phyloP scores from a whole-genome alignment of 1,140 invertebrate species.

The Listronotus bonariensis region DNA sequence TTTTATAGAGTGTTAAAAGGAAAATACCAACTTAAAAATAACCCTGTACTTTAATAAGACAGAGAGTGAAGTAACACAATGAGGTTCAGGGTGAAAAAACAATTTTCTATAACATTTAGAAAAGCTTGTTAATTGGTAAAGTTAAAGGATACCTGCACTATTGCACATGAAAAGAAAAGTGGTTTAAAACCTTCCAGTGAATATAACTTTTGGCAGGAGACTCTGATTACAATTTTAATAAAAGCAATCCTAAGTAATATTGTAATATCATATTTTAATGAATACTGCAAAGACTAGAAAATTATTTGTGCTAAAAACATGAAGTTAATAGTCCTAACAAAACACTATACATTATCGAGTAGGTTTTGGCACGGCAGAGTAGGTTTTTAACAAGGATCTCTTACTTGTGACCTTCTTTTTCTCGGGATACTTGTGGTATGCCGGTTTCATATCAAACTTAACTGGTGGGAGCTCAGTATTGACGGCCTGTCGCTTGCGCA shows the following conservation, averaged over 20 bases:
- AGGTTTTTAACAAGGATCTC: conserved; percentile 35
- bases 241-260: not conserved
- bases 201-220: too few species aligned
- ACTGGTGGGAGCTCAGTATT: conserved; percentile 38
- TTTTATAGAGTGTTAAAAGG: too few species aligned
- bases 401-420: conserved; percentile 43
- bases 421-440: conserved; percentile 50
- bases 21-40: too few species aligned
- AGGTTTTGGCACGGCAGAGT: conserved; percentile 41
- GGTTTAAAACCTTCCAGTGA: too few species aligned
- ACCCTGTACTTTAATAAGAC: too few species aligned
- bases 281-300: conserved; percentile 19
- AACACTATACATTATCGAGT: conserved; percentile 21
- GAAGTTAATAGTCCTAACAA: not conserved
- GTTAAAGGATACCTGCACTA: too few species aligned
- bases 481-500: conserved; percentile 69
- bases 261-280: conserved; percentile 8
- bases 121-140: too few species aligned
- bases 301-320: not conserved
- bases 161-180: too few species aligned
- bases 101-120: too few species aligned
- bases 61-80: too few species aligned
- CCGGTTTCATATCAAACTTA: conserved; percentile 48
- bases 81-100: too few species aligned
- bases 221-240: too few species aligned